Base-by-base conservation (phyloP, 2,113 vertebrate genomes). In the Entelurus aequoreus region DNA sequence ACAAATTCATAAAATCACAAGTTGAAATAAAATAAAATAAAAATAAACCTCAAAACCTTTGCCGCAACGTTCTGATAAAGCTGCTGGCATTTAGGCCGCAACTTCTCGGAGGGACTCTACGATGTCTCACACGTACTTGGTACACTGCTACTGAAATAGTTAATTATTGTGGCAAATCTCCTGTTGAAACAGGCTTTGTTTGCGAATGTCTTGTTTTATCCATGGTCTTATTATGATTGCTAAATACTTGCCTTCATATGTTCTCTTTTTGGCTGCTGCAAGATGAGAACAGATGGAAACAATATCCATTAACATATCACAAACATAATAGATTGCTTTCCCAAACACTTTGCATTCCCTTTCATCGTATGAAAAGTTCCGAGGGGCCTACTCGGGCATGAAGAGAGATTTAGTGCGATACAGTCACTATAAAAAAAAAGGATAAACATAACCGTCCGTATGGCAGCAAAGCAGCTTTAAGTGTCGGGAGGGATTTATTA, bases 291-390 rank as follows among this genome's bases (percentile, higher is more conserved):
- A 74, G 72, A 74, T 63, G 51, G 69, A 66, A 79, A 74, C 74
- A 77, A 79, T 74, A 74, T 74, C 48, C 69, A 66, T 76, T 69
- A 77, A 81, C 55, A 71, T 58, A 71, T 72, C 72, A 68, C 21
- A 66, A 55, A 75, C 19, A 19, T 19, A 19, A 19, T 62, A 77
- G 38, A 75, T 79, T 49, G 54, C 65, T 44, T 40, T 75, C 56
- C 21, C 53, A 46, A 70, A 71, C 38, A 15, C 52, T 70, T 63
- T 28, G 48, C 51, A 8, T 37, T 37, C 49, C 61, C 59, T 59
- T 82, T 76, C 63, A 77, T 83, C 70, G 71, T 65, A 68, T 72
- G 62, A 67, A 78, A 79, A 65, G 65, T 75, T 60, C 38, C 37
- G 19, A 19, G 19, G 19, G 19, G 19, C 19, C 46, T 51, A 67